phyloP scores from a whole-genome alignment of 2,888 invertebrate species.

The Eretmocerus hayati region DNA sequence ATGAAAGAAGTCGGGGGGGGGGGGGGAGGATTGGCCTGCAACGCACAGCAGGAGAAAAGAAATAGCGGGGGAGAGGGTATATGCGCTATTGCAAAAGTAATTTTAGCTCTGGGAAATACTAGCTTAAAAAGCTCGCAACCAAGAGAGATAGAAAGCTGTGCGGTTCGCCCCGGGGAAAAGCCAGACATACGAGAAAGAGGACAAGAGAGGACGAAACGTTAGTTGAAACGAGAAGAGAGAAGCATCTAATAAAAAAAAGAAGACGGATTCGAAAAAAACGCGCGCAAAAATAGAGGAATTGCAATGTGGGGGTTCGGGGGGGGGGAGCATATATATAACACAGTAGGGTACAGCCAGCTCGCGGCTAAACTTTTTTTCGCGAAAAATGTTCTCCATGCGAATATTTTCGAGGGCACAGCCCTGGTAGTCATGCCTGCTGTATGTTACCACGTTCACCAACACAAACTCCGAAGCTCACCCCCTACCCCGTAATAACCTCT shows the following conservation, averaged over 20 bases:
- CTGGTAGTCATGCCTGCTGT: too few species aligned
- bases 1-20: background rate
- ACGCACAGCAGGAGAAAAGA: conserved; percentile 5
- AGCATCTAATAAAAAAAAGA: conserved; percentile 17
- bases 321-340: background rate
- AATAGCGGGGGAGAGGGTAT: conserved; percentile 5
- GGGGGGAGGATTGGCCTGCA: background rate
- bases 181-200: conserved; percentile 16
- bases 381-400: conserved; percentile 21
- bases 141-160: conserved; percentile 9
- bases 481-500: background rate
- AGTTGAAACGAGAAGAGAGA: conserved; percentile 16
- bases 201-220: conserved; percentile 12
- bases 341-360: conserved; percentile 13
- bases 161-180: conserved; percentile 18
- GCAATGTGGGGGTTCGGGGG: background rate
- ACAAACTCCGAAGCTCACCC: too few species aligned
- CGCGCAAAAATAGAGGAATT: background rate
- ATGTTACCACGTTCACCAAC: too few species aligned
- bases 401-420: conserved; percentile 23
- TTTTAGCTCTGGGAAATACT: conserved; percentile 23
- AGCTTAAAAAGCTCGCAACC: conserved; percentile 23
- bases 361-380: conserved; percentile 23
- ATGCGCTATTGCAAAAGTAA: conserved; percentile 23
- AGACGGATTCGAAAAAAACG: conserved; percentile 11